Evolutionary conservation across 2,888 invertebrate species (phyloP), one percentile per base, ranked within the genome.

Genomic region (Synanthedon formicaeformis): DNA sequence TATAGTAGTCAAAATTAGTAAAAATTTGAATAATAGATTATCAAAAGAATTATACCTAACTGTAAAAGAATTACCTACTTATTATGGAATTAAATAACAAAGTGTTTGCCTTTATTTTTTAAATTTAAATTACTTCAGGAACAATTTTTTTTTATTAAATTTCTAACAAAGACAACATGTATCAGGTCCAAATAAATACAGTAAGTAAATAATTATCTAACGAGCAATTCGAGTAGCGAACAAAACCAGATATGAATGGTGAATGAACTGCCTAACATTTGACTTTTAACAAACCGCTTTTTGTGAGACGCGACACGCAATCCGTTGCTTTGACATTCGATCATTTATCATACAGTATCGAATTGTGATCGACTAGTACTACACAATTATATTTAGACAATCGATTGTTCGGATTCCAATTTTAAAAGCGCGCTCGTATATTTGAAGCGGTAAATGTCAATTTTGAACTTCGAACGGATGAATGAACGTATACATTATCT

Each of bases 341-440:
- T 69, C 78, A 78, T 81, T 78, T 76, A 80, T 81, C 81, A 80
- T 69, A 62, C 59, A 60, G 64, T 75, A 79, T 79, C 81, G 72
- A 78, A 70, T 63, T 66, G 71, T 77, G 81, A 81, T 80, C 79
- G 73, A 72, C 75, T 73, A 67, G 69, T 68, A 59, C 62, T 61
- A 66, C 45, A 45, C 73, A 75, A 76, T 74, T 73, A 73, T 70
- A 65, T 57, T 59, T 55, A 56, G 50, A 67, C 69, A 57, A 65
- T 62, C 55, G 13, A 49, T 49, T 49, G 34, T 34, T 34, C 34
- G 34, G 34, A 34, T 34, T 34, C 34, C 34, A 34, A 34, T 34
- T 34, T 34, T 34, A 34, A 34, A 34, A 34, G 34, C 34, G 34
- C 34, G 34, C 34, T 34, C 34, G 34, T 34, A 34, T 34, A 34